These are phyloP conservation scores for Microctenopoma steveboyesi DNA, from an alignment of 2,797 vertebrate species.

Conservation along the genomic window DNA sequence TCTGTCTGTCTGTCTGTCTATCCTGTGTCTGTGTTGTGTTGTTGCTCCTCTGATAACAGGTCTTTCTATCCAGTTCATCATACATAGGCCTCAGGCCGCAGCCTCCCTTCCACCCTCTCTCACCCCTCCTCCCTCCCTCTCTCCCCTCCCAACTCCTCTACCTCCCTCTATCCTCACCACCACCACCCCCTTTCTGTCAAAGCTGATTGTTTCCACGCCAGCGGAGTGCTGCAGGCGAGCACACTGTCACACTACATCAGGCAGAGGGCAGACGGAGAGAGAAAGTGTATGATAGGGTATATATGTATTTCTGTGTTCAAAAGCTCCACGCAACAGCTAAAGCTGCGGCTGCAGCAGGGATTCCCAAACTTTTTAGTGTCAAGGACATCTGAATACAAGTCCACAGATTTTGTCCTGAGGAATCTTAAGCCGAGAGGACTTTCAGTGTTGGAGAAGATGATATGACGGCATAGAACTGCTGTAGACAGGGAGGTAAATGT, in stretches of 20 bases:
- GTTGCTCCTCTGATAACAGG: constrained; percentile 73
- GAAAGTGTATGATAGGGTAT: constrained; percentile 63
- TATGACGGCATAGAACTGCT: constrained; percentile 7
- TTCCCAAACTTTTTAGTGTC: constrained; percentile 61
- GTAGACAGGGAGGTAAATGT: constrained; percentile 8
- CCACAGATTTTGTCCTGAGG: constrained; percentile 43
- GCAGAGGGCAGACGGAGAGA: constrained; percentile 70
- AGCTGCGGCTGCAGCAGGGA: constrained; percentile 48
- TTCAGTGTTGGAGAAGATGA: constrained; percentile 3
- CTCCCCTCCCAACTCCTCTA: constrained; percentile 38
- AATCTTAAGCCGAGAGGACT: constrained; percentile 36
- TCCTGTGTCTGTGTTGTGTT: constrained; percentile 46
- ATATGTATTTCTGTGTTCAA: constrained; percentile 57
- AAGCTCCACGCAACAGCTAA: constrained; percentile 49
- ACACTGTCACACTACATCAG: constrained; percentile 86
- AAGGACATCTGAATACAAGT: constrained; percentile 43
- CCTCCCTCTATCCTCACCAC: constrained; percentile 41
- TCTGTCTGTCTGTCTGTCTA: constrained; percentile 47
- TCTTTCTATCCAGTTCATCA: constrained; percentile 83
- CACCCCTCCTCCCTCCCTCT: constrained; percentile 20
- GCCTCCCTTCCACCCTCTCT: constrained; percentile 40
- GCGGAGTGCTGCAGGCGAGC: constrained; percentile 81
- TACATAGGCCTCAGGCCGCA: constrained; percentile 75
- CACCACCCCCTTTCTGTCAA: constrained; percentile 84
- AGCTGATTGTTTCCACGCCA: constrained; percentile 87